Evolutionary conservation across 2,797 vertebrate species (phyloP).

Genomic region (Thunnus albacares): DNA sequence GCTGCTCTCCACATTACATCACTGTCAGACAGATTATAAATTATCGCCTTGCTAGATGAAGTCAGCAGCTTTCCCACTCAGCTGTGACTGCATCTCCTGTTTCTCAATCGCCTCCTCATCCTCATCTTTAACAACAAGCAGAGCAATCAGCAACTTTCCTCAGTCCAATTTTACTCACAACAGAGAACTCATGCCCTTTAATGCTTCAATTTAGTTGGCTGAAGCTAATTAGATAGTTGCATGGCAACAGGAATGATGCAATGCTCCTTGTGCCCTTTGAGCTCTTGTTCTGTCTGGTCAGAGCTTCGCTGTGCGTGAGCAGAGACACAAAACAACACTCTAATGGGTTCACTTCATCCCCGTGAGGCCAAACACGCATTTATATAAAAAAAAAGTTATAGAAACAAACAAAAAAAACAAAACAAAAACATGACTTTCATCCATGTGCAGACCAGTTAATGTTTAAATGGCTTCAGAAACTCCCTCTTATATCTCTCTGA

Average conservation of each 20-base stretch:
- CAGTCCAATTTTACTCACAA: background rate
- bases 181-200: constrained; percentile 3
- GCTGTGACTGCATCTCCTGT: background rate
- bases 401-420: background rate
- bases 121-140: background rate
- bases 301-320: background rate
- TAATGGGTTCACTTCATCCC: background rate
- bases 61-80: constrained; percentile 5
- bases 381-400: background rate
- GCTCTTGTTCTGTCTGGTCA: constrained; percentile 12
- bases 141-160: constrained; percentile 5
- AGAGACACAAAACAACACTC: constrained; percentile 2
- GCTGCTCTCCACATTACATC: constrained; percentile 24
- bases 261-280: constrained; percentile 28
- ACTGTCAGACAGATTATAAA: constrained; percentile 25
- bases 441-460: background rate
- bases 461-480: background rate
- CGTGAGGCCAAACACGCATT: background rate
- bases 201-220: constrained; percentile 8
- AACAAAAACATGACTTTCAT: background rate
- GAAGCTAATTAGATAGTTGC: constrained; percentile 36
- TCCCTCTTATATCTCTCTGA: too few relatives aligned
- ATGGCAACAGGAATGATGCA: constrained; percentile 31
- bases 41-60: background rate
- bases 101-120: constrained; percentile 9